Evolutionary conservation across 2,888 invertebrate species (phyloP), one percentile per base, ranked within the genome.

Genomic region (Belgica antarctica): DNA sequence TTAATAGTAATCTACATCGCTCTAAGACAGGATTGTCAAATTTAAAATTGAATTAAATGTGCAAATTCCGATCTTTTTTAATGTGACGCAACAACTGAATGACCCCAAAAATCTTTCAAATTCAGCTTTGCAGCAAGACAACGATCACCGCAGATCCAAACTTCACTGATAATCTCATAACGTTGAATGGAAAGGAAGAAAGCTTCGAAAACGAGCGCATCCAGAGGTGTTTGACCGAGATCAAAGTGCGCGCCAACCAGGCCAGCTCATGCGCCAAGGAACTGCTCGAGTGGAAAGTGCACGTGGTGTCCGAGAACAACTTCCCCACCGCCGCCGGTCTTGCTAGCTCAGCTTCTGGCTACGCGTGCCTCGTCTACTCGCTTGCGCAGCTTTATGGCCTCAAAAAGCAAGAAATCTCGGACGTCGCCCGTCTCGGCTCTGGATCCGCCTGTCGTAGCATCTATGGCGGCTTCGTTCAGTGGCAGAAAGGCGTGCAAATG

Each of bases 311-410:
- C 0, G 88, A 88, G 76, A 99, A 99, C 79, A 98, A 98, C 82
- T 99, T 99, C 77, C 99, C 99, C 10, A 98, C 98, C 2, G 96
- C 96, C 2, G 97, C 98, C 70, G 99, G 99, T 0, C 82, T 99
- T 62, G 99, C 99, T 0, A 98, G 97, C 1, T 97, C 97, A 71
- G 98, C 99, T 25, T 96, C 99, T 46, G 99, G 99, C 2, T 98
- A 96, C 79, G 97, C 98, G 1, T 96, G 96, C 77, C 81, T 97
- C 77, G 93, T 93, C 0, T 87, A 84, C 73, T 87, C 93, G 0
- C 79, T 97, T 70, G 89, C 92, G 0, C 84, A 85, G 73, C 80
- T 94, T 0, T 94, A 89, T 76, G 86, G 86, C 72, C 81, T 94
- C 0, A 81, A 88, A 74, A 87, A 86, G 41, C 89, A 92, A 75